Conservation (phyloP, 2,113 vertebrate genomes). For the Tragulus kanchil region DNA sequence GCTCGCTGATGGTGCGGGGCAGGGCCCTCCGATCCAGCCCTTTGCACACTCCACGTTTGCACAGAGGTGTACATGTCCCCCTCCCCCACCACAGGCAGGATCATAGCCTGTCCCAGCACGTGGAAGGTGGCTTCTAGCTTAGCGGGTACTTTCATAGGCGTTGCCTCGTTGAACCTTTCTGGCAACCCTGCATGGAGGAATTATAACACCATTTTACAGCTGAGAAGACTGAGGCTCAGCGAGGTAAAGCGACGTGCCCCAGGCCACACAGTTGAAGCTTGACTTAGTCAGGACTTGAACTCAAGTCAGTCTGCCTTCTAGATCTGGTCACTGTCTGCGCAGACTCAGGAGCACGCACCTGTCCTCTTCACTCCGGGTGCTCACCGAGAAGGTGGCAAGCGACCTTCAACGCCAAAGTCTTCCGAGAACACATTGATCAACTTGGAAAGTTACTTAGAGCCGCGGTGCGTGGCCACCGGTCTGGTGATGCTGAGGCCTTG, state of each 20-base stretch:
- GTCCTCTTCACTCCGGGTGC: not conserved
- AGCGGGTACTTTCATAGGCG: fast-evolving
- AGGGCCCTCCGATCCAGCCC: not conserved
- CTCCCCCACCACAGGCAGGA: not conserved
- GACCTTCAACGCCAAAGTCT: not conserved
- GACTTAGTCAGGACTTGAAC: not conserved
- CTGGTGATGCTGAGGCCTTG: not conserved
- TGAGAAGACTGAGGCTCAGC: not conserved
- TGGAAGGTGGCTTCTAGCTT: not conserved
- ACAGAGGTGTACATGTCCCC: not conserved
- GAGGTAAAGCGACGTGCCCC: not conserved
- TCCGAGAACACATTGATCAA: slow-evolving; percentile 30
- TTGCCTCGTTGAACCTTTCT: not conserved
- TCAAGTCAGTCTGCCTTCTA: not conserved
- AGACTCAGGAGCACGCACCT: not conserved
- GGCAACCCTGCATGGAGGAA: not conserved
- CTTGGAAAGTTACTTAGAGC: slow-evolving; percentile 12
- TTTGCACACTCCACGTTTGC: fast-evolving
- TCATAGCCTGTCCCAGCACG: fast-evolving
- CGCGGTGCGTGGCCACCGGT: not conserved
- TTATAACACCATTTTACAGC: not conserved
- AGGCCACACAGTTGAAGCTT: not conserved
- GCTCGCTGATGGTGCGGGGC: not conserved
- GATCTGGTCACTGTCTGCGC: not conserved
- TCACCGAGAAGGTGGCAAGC: not conserved